phyloP scores from a whole-genome alignment of 1,140 invertebrate genomes.

The Adoxophyes honmai region DNA sequence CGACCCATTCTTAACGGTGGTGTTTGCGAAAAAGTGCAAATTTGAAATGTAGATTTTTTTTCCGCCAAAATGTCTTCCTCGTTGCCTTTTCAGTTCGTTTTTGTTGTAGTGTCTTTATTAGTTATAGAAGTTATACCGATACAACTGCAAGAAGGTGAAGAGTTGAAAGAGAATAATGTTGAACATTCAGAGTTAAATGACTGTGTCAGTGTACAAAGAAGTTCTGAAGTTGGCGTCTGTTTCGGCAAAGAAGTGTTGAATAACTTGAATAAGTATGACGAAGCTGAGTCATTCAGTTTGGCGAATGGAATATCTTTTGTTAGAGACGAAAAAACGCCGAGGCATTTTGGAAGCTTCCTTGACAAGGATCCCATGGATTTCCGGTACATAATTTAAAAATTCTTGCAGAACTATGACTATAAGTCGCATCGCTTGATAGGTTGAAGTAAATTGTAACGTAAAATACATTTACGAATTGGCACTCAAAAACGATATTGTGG shows the following conservation, averaged over 20 bases:
- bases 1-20: conserved; percentile 29
- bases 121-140: conserved; percentile 51
- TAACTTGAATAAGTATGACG: conserved; percentile 81
- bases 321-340: conserved; percentile 77
- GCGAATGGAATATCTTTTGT: conserved; percentile 79
- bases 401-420: too few species aligned
- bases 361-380: conserved; percentile 86
- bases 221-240: conserved; percentile 77
- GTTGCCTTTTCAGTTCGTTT: conserved; percentile 17
- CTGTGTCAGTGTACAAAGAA: conserved; percentile 71
- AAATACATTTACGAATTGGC: too few species aligned
- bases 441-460: too few species aligned
- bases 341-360: conserved; percentile 78
- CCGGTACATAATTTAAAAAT: conserved; percentile 71
- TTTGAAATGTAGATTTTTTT: conserved; percentile 24
- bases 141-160: conserved; percentile 58
- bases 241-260: conserved; percentile 83
- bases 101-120: conserved; percentile 33
- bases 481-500: too few species aligned
- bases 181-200: conserved; percentile 63
- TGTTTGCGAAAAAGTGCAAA: conserved; percentile 23
- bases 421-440: too few species aligned
- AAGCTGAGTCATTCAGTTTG: conserved; percentile 81
- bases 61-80: conserved; percentile 19
- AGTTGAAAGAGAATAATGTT: conserved; percentile 47